Conservation (phyloP, 2,797 vertebrate species). For the Eulemur albifrons region DNA sequence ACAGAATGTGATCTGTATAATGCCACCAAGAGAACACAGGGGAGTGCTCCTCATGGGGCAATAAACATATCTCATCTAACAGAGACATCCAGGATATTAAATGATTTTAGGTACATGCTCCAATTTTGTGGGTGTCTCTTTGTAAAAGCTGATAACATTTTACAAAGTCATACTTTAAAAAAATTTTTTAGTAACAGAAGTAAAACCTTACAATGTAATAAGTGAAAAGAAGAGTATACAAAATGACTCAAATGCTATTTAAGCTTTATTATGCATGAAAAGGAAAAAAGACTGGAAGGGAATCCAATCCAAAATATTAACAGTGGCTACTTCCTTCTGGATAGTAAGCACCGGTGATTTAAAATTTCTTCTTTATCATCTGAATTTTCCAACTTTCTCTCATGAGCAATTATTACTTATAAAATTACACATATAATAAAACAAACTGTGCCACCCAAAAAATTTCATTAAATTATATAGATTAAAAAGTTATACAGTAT, state of each 20-base stretch:
- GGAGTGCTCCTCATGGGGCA: neutral
- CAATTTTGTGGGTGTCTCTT: constrained; percentile 69
- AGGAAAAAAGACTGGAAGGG: neutral
- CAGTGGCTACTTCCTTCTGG: neutral
- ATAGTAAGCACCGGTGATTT: neutral
- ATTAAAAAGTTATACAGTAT: neutral
- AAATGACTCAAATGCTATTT: constrained; percentile 29
- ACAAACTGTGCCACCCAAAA: constrained; percentile 11
- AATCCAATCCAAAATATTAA: constrained; percentile 36
- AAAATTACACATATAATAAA: constrained; percentile 30
- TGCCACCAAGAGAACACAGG: neutral
- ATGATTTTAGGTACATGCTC: constrained; percentile 36
- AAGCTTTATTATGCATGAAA: neutral
- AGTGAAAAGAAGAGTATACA: constrained; percentile 9
- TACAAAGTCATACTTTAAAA: constrained; percentile 58
- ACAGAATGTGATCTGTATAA: neutral
- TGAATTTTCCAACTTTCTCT: constrained; percentile 18
- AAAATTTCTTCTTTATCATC: constrained; percentile 6
- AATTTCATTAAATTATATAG: constrained; percentile 33
- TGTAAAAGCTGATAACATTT: constrained; percentile 70
- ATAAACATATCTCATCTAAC: neutral
- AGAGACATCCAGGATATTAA: neutral
- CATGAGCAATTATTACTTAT: constrained; percentile 2
- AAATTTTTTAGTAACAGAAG: constrained; percentile 15
- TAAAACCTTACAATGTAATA: neutral